Evolutionary conservation across 2,888 invertebrate species (phyloP), one percentile per base, ranked within the genome.

Genomic region (Ectemnius lituratus): DNA sequence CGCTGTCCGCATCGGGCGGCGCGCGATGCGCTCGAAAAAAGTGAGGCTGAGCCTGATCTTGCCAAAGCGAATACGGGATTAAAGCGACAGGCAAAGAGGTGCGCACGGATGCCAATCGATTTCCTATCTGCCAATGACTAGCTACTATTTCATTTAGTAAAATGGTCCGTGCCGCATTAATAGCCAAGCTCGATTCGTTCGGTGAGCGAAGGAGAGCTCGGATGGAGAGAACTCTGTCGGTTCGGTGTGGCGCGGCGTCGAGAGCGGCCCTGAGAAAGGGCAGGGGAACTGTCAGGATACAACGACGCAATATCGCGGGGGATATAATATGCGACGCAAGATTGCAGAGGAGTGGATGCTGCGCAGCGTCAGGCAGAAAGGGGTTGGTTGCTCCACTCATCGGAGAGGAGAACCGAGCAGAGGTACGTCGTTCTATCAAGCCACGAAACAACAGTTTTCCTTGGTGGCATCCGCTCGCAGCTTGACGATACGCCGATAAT

Each of bases 401-500:
- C 8, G 47, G 18, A 61, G 73, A 14, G 65, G 52, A 45, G 60
- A 64, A 20, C 56, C 58, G 52, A 47, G 62, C 49, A 60, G 59
- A 64, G 52, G 62, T 37, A 59, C 47, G n/a, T 6, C n/a, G 8
- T 37, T 6, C 5, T 6, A 37, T 0, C 37, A 37, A 6, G 47
- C 16, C 67, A 3, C 67, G 67, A 56, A 70, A 76, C 58, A 70
- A 63, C 67, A 52, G 67, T 74, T 75, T 70, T 74, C 79, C 72
- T 74, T 60, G 69, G 64, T 66, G 66, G 67, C 67, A 46, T 58
- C 67, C 62, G 61, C 47, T 73, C 58, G 62, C 57, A 14, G 64
- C 52, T 73, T 47, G 52, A 57, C 70, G 76, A 73, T 65, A 73
- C 80, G 70, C 73, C 79, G 63, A 81, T 87, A 88, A 87, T 85